Percentiles rank a stretch among this genome's conserved stretches.
These are phyloP conservation scores for Enteromius thamalakanensis DNA, from an alignment of 2,797 vertebrate species.

Conservation along the genomic window DNA sequence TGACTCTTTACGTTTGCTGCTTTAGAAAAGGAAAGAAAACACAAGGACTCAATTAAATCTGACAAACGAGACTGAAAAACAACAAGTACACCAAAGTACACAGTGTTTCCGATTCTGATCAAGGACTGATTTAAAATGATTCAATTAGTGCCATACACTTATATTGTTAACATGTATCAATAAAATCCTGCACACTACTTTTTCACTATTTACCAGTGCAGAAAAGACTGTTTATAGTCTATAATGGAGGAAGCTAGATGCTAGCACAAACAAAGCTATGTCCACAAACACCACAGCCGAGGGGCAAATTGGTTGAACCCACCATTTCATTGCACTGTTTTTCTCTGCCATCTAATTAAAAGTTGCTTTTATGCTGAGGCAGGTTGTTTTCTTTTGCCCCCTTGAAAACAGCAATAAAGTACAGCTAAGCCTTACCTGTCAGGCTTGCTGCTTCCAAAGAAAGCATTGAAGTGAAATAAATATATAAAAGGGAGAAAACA, in stretches of 20 bases:
- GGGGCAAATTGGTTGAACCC: conserved; percentile 45
- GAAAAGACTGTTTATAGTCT: neutral
- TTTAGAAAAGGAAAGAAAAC: conserved; percentile 56
- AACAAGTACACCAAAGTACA: neutral
- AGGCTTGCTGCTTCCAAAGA: conserved; percentile 92
- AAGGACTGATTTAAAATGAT: neutral
- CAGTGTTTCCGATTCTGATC: neutral
- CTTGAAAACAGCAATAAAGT: conserved; percentile 68
- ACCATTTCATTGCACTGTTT: conserved; percentile 45
- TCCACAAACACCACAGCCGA: conserved; percentile 25
- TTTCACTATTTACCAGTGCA: neutral
- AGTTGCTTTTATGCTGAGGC: conserved; percentile 68
- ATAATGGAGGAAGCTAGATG: neutral
- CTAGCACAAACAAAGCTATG: conserved; percentile 21
- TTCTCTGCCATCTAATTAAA: conserved; percentile 65
- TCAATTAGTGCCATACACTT: neutral
- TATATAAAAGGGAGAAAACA: conserved; percentile 74
- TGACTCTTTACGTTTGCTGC: conserved; percentile 94
- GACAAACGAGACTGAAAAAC: neutral
- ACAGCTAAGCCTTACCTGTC: conserved; percentile 90
- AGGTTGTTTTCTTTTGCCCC: conserved; percentile 61
- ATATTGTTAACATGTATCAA: neutral
- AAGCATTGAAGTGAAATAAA: conserved; percentile 79
- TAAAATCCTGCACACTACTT: neutral
- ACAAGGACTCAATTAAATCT: conserved; percentile 24